Evolutionary conservation across 53 echinoderm and acorn worm genomes (phyloP).

Genomic region (Hippasteria phrygiana): DNA sequence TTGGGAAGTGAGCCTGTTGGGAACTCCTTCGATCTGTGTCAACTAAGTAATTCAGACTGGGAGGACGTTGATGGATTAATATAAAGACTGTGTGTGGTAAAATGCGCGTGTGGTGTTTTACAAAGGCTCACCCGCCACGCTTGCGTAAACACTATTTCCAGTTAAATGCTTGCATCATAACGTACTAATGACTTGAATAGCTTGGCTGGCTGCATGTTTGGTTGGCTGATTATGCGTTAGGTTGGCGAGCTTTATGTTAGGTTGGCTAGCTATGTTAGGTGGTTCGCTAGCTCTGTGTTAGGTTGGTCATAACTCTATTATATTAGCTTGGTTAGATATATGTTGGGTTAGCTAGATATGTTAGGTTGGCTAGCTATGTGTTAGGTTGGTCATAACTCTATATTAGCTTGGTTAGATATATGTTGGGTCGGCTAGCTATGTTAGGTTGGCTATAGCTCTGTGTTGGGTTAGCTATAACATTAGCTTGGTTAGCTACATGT

Average conservation of each 20-base stretch:
- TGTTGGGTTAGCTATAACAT: background rate
- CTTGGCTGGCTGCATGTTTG: background rate
- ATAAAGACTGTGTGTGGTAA: too few species aligned
- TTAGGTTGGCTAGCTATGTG: background rate
- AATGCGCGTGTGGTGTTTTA: too few species aligned
- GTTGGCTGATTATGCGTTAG: background rate
- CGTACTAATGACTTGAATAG: background rate
- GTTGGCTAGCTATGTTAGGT: background rate
- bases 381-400: background rate
- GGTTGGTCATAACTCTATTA: too few species aligned
- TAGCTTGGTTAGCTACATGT: background rate
- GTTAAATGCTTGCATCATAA: too few species aligned
- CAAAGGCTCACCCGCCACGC: too few species aligned
- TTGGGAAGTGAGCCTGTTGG: too few species aligned
- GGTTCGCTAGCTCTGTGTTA: background rate
- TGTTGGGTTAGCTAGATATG: background rate
- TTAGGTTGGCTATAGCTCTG: background rate
- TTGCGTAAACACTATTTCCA: too few species aligned
- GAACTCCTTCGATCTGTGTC: too few species aligned
- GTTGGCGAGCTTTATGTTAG: background rate
- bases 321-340: background rate
- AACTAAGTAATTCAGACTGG: too few species aligned
- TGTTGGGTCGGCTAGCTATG: background rate
- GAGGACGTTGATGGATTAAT: too few species aligned
- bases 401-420: background rate